A percentile compares a stretch with the other conserved stretches of the same genome.
Conservation (phyloP, 1,140 invertebrate genomes). For the Brachionus plicatilis region DNA sequence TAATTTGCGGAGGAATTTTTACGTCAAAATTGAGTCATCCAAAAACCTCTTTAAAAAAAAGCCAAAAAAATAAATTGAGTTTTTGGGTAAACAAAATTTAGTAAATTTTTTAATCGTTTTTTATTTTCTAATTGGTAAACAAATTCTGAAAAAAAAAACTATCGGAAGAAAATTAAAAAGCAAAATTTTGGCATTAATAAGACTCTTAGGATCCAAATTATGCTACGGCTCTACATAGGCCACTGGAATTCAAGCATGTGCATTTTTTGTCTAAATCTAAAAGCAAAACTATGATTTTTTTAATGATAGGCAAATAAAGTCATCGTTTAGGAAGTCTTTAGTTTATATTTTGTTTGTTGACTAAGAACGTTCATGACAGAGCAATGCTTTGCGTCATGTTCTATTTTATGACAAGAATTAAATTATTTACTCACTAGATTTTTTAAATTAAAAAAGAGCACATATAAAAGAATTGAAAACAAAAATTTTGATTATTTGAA, state of each 20-base stretch:
- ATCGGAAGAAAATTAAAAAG: neutral
- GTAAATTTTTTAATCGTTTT: neutral
- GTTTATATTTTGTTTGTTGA: neutral
- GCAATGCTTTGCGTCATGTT: neutral
- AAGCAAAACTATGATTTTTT: neutral
- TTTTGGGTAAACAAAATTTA: neutral
- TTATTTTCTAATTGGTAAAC: neutral
- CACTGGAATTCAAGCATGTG: neutral
- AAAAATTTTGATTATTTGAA: neutral
- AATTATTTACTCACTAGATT: neutral
- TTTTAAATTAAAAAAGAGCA: neutral
- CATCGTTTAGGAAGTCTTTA: neutral
- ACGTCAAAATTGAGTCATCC: neutral
- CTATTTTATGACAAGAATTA: neutral
- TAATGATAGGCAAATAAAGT: neutral
- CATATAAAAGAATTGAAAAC: neutral
- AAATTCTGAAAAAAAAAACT: neutral
- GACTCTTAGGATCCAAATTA: neutral
- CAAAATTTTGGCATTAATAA: neutral
- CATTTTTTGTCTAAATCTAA: neutral
- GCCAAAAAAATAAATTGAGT: neutral
- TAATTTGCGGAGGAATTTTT: neutral
- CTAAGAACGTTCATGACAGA: neutral
- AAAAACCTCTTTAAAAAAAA: no score
- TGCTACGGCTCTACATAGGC: neutral